phyloP scores from a whole-genome alignment of 2,888 invertebrate genomes.

The Agrotis exclamationis region DNA sequence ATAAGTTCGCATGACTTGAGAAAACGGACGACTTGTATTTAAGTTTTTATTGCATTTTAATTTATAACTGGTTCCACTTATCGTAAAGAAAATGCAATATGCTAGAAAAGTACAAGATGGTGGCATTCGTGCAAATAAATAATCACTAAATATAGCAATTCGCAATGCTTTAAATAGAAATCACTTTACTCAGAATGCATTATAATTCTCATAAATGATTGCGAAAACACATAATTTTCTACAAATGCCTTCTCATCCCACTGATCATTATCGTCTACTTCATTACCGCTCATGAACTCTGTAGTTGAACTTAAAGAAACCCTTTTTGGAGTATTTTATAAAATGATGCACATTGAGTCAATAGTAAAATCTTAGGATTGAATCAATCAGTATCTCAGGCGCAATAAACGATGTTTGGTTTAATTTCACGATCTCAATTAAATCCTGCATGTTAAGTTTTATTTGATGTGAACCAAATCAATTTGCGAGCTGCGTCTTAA shows the following conservation, averaged over 20 bases:
- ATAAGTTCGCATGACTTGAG: constrained; percentile 63
- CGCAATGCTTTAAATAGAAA: constrained; percentile 8
- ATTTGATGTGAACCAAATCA: constrained; percentile 55
- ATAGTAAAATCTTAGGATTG: constrained; percentile 15
- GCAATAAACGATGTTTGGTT: constrained; percentile 37
- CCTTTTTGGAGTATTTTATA: background rate
- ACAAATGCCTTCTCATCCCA: background rate
- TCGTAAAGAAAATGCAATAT: constrained; percentile 14
- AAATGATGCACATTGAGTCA: constrained; percentile 18
- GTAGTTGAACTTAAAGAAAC: background rate
- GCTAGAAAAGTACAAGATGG: constrained; percentile 3
- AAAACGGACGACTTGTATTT: constrained; percentile 36
- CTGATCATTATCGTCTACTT: background rate
- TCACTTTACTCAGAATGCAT: constrained; percentile 2
- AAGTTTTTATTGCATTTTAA: constrained; percentile 43
- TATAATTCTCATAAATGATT: background rate
- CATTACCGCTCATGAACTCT: constrained; percentile 9
- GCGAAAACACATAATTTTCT: background rate
- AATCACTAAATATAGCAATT: constrained; percentile 13
- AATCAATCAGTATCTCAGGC: constrained; percentile 39
- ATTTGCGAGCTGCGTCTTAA: constrained; percentile 49
- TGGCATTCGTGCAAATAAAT: constrained; percentile 12
- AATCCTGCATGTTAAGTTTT: constrained; percentile 27
- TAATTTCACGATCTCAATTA: constrained; percentile 28
- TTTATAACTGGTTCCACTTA: constrained; percentile 40